Percentiles rank a stretch among this genome's conserved stretches.
These are phyloP conservation scores for Eueremaeus valkanovi DNA, from an alignment of 2,888 invertebrate genomes.

Conservation along the genomic window DNA sequence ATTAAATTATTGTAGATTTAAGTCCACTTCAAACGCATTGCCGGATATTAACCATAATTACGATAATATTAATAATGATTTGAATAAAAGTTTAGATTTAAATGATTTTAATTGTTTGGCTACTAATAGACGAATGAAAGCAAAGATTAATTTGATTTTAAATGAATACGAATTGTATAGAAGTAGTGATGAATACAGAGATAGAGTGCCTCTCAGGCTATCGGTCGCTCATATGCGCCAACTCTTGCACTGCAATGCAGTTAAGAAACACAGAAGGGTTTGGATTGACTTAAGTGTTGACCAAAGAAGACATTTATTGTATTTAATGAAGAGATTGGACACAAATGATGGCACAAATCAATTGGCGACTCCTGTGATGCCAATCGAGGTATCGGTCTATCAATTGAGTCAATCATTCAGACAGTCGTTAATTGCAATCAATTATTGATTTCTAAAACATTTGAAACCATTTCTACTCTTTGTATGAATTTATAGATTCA, in stretches of 20 bases:
- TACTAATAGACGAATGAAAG: not conserved
- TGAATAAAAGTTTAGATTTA: too few species aligned
- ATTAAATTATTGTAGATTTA: not conserved
- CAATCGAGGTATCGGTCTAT: not conserved
- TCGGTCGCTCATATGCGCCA: not conserved
- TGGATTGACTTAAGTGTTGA: not conserved
- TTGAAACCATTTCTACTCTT: too few species aligned
- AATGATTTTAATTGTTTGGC: not conserved
- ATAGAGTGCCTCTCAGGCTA: not conserved
- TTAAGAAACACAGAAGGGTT: not conserved
- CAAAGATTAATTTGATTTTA: constrained; percentile 5
- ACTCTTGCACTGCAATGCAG: not conserved
- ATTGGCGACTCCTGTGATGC: not conserved
- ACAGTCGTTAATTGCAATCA: too few species aligned
- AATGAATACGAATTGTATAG: not conserved
- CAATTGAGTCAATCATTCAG: too few species aligned
- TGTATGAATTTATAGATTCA: too few species aligned
- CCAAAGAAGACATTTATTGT: constrained; percentile 6
- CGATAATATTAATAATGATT: not conserved
- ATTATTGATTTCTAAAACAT: not conserved
- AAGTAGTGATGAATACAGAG: not conserved
- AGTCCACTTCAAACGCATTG: not conserved
- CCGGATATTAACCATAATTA: not conserved
- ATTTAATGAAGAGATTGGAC: not conserved
- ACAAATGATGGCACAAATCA: not conserved